phyloP scores from a whole-genome alignment of 2,113 vertebrate genomes.

The Percina caprodes region DNA sequence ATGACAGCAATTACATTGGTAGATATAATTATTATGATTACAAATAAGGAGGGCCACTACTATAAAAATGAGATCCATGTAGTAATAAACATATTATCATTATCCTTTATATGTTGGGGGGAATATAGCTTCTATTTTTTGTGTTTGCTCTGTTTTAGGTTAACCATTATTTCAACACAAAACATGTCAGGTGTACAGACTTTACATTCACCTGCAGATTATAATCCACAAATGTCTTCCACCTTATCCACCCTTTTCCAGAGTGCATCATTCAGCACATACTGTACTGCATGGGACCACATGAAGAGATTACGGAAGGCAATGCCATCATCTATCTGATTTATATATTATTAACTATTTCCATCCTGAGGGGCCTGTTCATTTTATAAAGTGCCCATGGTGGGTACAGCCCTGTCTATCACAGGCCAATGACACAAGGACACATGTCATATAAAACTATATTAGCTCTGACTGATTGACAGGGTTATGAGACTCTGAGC shows the following conservation, averaged over 20 bases:
- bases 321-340: constrained; percentile 45
- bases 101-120: no score
- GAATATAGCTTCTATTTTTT: no score
- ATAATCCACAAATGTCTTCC: neutral
- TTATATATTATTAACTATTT: constrained; percentile 68
- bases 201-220: neutral
- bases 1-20: no score
- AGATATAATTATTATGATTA: no score
- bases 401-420: constrained; percentile 56
- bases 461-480: constrained; percentile 70
- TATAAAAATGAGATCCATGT: no score
- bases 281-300: neutral
- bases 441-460: constrained; percentile 71
- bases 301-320: constrained; percentile 10
- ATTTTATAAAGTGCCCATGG: constrained; percentile 72
- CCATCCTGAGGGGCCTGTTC: constrained; percentile 54
- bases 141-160: no score
- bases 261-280: neutral
- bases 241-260: neutral
- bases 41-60: no score
- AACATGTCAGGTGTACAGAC: no score
- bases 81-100: no score
- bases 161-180: no score
- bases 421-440: constrained; percentile 70
- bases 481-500: constrained; percentile 52